Evolutionary conservation across 1,140 invertebrate species (phyloP).

Genomic region (Diachasma alloeum): DNA sequence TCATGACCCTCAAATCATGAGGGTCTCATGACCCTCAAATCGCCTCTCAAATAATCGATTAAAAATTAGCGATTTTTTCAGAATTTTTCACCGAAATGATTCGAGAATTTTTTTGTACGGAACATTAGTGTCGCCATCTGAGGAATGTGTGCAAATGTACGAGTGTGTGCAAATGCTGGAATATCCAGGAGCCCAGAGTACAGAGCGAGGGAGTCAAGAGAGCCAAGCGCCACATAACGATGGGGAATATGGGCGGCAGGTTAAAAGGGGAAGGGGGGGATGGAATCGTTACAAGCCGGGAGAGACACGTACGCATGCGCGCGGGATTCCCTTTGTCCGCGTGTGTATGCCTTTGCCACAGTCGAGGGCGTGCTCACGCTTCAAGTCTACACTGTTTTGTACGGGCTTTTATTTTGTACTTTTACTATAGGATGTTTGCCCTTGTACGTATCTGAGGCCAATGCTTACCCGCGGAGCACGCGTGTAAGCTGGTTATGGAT

Average conservation of each 20-base stretch:
- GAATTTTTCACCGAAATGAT: no score
- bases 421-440: slow-evolving; percentile 13
- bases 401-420: slow-evolving; percentile 16
- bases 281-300: slow-evolving; percentile 61
- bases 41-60: no score
- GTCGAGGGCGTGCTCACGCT: slow-evolving; percentile 40
- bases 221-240: not conserved
- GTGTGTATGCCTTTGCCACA: slow-evolving; percentile 36
- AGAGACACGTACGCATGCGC: slow-evolving; percentile 55
- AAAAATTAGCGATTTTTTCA: no score
- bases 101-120: no score
- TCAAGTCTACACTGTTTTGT: not conserved
- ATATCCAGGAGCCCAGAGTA: not conserved
- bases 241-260: slow-evolving; percentile 38
- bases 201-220: not conserved
- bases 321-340: slow-evolving; percentile 55
- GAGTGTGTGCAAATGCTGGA: slow-evolving; percentile 1
- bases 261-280: slow-evolving; percentile 36
- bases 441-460: not conserved
- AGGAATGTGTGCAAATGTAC: not conserved
- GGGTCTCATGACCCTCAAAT: no score
- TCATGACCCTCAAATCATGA: no score
- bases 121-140: no score
- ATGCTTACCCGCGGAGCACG: not conserved
- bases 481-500: not conserved